Conservation (phyloP, 2,113 vertebrate genomes). For the Tauraco erythrolophus region DNA sequence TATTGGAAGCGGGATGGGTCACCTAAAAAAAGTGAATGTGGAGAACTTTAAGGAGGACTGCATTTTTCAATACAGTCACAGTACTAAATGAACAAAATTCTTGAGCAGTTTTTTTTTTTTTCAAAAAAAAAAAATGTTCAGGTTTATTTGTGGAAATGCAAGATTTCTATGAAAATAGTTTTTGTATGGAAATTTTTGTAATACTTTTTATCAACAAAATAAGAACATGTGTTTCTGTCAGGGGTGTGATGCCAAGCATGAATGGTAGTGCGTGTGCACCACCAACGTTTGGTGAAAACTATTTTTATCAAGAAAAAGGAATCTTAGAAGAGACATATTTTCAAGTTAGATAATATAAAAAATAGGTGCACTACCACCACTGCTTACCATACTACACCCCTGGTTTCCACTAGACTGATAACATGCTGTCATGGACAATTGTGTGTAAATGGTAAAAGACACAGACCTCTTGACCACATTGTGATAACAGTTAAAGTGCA, state of each 20-base stretch:
- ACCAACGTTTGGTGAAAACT: slow-evolving; percentile 92
- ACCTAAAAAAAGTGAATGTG: slow-evolving; percentile 63
- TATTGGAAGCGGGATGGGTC: slow-evolving; percentile 61
- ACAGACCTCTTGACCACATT: slow-evolving; percentile 92
- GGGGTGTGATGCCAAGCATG: slow-evolving; percentile 86
- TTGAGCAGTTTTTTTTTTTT: slow-evolving; percentile 83
- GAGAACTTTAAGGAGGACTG: slow-evolving; percentile 79
- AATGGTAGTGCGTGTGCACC: slow-evolving; percentile 85
- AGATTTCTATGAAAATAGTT: slow-evolving; percentile 98
- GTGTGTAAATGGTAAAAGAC: slow-evolving; percentile 94
- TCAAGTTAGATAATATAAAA: slow-evolving; percentile 89
- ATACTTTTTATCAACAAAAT: slow-evolving; percentile 98
- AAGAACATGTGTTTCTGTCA: slow-evolving; percentile 80
- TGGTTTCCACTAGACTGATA: slow-evolving; percentile 85
- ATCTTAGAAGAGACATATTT: slow-evolving; percentile 97
- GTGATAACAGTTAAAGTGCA: slow-evolving; percentile 93
- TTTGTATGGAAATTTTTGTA: slow-evolving; percentile 99
- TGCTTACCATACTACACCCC: slow-evolving; percentile 88
- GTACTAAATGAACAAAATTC: slow-evolving; percentile 82
- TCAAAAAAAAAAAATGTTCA: slow-evolving; percentile 84
- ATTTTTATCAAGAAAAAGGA: slow-evolving; percentile 98
- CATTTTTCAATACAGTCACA: slow-evolving; percentile 81
- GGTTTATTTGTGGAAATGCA: slow-evolving; percentile 98
- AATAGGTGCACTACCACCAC: slow-evolving; percentile 85
- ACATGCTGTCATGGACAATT: slow-evolving; percentile 87